Evolutionary conservation across 2,888 invertebrate species (phyloP).

Genomic region (Cephonodes hylas): DNA sequence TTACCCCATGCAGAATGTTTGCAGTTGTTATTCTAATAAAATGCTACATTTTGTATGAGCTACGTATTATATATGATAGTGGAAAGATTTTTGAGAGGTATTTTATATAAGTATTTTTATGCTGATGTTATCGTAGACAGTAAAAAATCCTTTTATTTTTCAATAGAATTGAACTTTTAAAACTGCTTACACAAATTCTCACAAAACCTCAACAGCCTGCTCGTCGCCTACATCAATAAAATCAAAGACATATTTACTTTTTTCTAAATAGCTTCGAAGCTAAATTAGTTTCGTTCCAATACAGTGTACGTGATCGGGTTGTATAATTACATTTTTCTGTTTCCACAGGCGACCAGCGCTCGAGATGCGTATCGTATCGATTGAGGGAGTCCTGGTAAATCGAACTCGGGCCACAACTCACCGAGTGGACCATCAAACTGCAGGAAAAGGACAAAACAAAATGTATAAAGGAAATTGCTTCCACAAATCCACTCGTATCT

Average conservation of each 20-base stretch:
- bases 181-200: not conserved
- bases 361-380: slow-evolving; percentile 72
- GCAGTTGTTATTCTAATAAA: not conserved
- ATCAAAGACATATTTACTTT: slow-evolving; percentile 8
- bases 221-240: not conserved
- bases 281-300: slow-evolving; percentile 75
- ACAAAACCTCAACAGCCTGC: not conserved
- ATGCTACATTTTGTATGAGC: not conserved
- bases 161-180: not conserved
- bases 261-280: slow-evolving; percentile 50
- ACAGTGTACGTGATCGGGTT: slow-evolving; percentile 66
- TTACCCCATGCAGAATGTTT: slow-evolving; percentile 23
- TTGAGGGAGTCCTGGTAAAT: slow-evolving; percentile 69
- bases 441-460: slow-evolving; percentile 80
- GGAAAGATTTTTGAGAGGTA: not conserved
- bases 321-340: slow-evolving; percentile 69
- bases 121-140: too few species aligned
- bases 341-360: slow-evolving; percentile 47
- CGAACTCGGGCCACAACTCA: slow-evolving; percentile 74
- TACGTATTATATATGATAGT: not conserved
- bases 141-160: too few species aligned
- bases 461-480: slow-evolving; percentile 82
- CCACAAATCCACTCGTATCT: slow-evolving; percentile 82
- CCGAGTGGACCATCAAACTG: slow-evolving; percentile 78
- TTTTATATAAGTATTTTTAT: too few species aligned